Evolutionary conservation across 2,888 invertebrate genomes (phyloP), one percentile per base, ranked within the genome.

Genomic region (Microdon myrmicae): DNA sequence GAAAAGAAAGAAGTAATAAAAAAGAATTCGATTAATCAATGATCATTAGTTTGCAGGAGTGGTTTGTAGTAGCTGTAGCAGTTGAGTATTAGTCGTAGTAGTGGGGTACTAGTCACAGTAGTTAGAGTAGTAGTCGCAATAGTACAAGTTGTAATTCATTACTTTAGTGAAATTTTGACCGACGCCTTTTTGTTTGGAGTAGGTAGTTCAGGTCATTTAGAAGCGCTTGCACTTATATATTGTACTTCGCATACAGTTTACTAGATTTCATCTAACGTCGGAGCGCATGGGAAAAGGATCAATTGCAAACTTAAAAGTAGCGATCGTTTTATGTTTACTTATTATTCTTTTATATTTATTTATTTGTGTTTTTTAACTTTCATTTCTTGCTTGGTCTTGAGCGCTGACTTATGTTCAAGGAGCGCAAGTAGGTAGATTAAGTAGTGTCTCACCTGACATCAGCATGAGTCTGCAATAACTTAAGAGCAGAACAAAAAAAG

Each of bases 401-500:
- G 49, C 54, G 51, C 61, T 51, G 56, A 64, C 51, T 64, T 45
- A 39, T 37, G 44, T 61, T 49, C 47, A 58, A 58, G 37, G 56
- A 64, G 64, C 58, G 58, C 64, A 58, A 47, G 51, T 53, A 64
- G 58, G 64, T 64, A 64, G 64, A 51, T 56, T 64, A 53, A 56
- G 58, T 66, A 71, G 74, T 74, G 73, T 74, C 74, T 75, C 74
- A 75, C 75, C 76, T 71, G 76, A 75, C 75, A 74, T 76, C 75
- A 73, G 75, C 75, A 74, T 74, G 73, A 72, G 77, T 78, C 78
- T 78, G 77, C 78, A 78, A 77, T 78, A 76, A 77, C 78, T 78
- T 77, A 78, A 77, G 64, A 64, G 78, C 78, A 78, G 78, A 78
- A 77, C 76, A 78, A 76, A 75, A 75, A 76, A 72, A 68, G 76